Conservation (phyloP, 2,113 vertebrate species). For the Tinamus guttatus region DNA sequence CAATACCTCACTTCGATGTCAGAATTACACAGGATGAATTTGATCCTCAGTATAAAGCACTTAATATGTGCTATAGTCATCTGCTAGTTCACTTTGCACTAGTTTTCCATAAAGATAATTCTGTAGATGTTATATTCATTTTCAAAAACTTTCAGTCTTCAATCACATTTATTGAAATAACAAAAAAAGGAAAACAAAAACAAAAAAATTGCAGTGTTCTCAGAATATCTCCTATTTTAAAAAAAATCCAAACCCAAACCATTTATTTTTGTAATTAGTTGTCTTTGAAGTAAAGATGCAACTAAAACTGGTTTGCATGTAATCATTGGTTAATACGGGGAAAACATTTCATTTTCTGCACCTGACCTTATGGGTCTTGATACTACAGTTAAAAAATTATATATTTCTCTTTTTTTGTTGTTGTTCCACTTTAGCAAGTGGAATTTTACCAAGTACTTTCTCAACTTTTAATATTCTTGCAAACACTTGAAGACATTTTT, state of each 20-base stretch:
- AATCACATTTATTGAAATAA: background rate
- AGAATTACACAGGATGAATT: background rate
- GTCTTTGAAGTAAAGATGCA: background rate
- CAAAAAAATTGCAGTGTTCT: background rate
- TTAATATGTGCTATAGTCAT: background rate
- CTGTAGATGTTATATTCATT: background rate
- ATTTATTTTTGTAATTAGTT: background rate
- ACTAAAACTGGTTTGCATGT: background rate
- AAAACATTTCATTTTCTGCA: background rate
- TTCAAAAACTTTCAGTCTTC: background rate
- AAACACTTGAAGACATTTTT: background rate
- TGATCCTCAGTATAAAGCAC: background rate
- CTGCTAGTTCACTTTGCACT: no score
- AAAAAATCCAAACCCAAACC: accelerated
- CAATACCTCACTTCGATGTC: background rate
- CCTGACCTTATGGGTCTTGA: background rate
- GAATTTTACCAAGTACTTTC: background rate
- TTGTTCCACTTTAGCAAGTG: background rate
- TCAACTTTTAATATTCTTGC: background rate
- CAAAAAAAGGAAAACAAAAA: background rate
- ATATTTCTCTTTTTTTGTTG: background rate
- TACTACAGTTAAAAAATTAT: background rate
- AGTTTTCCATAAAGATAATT: background rate
- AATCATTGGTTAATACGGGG: background rate
- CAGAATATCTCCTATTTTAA: background rate